Evolutionary conservation across 1,140 invertebrate species (phyloP).

Genomic region (Caenorhabditis brenneri): DNA sequence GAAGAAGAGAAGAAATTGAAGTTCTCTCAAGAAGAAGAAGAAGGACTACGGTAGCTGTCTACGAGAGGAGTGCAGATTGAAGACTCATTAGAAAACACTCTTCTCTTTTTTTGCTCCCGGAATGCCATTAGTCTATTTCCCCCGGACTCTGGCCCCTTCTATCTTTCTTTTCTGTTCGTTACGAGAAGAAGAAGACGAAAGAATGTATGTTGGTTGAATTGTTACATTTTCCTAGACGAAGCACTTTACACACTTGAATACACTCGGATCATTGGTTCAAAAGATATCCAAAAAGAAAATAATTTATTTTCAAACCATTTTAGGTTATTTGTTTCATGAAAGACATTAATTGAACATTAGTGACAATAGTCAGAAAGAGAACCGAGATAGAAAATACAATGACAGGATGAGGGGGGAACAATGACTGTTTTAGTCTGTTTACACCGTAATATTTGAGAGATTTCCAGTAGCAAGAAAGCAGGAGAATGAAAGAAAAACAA

Average conservation of each 20-base stretch:
- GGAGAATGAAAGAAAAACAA: neutral
- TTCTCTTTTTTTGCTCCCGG: neutral
- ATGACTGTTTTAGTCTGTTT: neutral
- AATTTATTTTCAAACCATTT: neutral
- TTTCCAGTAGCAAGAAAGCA: neutral
- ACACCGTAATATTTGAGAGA: slow-evolving; percentile 7
- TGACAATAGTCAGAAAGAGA: neutral
- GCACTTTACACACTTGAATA: neutral
- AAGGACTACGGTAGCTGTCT: neutral
- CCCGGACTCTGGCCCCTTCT: neutral
- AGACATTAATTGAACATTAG: neutral
- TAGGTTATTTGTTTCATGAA: neutral
- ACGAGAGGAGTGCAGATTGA: neutral
- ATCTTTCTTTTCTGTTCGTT: neutral
- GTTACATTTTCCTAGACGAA: neutral
- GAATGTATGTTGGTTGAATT: neutral
- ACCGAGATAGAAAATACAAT: neutral
- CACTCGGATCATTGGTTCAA: neutral
- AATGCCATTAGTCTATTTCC: neutral
- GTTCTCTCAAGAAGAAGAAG: neutral
- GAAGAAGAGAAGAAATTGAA: too few species aligned
- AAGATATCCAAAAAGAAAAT: neutral
- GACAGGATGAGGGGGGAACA: too few species aligned
- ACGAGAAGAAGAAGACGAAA: neutral
- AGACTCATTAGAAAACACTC: slow-evolving; percentile 2